phyloP scores from a whole-genome alignment of 37 sponge, comb jelly and placozoan genomes.

The Dysidea cf. avara region DNA sequence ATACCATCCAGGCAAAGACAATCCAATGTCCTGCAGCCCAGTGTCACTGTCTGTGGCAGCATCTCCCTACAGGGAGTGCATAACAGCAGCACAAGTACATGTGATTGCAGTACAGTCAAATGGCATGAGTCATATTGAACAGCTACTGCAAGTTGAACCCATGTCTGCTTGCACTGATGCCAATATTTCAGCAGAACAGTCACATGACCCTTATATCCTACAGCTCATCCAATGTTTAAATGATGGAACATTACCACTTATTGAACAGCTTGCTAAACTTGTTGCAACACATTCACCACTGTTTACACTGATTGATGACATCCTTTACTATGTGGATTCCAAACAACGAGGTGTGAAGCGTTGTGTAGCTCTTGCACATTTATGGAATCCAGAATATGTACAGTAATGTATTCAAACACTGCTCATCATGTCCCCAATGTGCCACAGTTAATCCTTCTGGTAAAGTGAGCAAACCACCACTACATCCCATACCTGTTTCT shows the following conservation, averaged over 20 bases:
- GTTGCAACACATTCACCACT: slow-evolving; percentile 2
- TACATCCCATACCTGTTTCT: slow-evolving; percentile 51
- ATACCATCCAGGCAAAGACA: slow-evolving; percentile 35
- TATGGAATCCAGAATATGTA: slow-evolving; percentile 26
- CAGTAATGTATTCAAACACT: slow-evolving; percentile 11
- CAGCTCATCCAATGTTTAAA: slow-evolving; percentile 13
- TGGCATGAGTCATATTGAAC: no score
- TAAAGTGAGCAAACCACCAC: neutral
- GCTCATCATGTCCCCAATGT: no score
- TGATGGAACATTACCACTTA: slow-evolving; percentile 22
- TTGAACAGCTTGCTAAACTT: neutral
- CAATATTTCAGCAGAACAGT: slow-evolving; percentile 43
- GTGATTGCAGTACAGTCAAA: no score
- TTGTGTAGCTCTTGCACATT: slow-evolving; percentile 38
- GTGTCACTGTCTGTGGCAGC: neutral
- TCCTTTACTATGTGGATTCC: slow-evolving; percentile 38
- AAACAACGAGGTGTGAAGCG: slow-evolving; percentile 29
- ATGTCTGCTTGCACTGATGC: no score
- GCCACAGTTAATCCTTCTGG: slow-evolving; percentile 15
- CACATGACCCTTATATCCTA: slow-evolving; percentile 21
- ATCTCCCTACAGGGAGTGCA: no score
- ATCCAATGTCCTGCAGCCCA: slow-evolving; percentile 25
- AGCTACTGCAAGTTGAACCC: no score
- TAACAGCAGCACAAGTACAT: no score
- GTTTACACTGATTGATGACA: slow-evolving; percentile 30